Evolutionary conservation across 2,888 invertebrate genomes (phyloP).

Genomic region (Drosophila tripunctata): DNA sequence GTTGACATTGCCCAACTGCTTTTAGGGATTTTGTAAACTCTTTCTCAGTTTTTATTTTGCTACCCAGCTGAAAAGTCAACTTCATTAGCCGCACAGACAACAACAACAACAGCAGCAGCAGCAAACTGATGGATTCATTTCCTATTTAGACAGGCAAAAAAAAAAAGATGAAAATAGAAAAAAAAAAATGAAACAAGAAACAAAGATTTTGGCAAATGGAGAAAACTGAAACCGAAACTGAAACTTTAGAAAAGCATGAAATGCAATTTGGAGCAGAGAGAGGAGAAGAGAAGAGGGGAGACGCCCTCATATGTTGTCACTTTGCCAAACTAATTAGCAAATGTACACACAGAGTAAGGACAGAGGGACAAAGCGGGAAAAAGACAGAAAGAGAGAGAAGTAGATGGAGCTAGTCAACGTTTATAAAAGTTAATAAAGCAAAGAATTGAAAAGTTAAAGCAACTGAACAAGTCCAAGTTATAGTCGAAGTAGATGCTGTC

Average conservation of each 20-base stretch:
- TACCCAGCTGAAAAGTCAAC: slow-evolving; percentile 39
- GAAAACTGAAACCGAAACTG: not conserved
- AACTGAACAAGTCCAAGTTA: slow-evolving; percentile 22
- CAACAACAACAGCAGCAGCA: slow-evolving; percentile 25
- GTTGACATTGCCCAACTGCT: slow-evolving; percentile 19
- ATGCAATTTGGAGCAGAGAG: slow-evolving; percentile 15
- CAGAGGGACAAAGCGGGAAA: not conserved
- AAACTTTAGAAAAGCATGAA: slow-evolving; percentile 5
- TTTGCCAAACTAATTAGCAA: slow-evolving; percentile 77
- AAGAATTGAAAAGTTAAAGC: slow-evolving; percentile 47
- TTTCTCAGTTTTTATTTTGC: not conserved
- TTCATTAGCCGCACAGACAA: slow-evolving; percentile 53
- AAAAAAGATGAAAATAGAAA: not conserved
- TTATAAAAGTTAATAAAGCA: slow-evolving; percentile 65
- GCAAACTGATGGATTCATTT: slow-evolving; percentile 70
- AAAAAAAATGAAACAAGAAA: not conserved
- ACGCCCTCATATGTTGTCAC: slow-evolving; percentile 26
- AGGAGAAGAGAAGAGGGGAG: no score
- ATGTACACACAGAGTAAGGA: slow-evolving; percentile 52
- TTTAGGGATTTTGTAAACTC: not conserved
- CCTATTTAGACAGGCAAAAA: slow-evolving; percentile 60
- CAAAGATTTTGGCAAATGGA: slow-evolving; percentile 2
- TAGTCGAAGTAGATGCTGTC: slow-evolving; percentile 49
- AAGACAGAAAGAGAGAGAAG: not conserved
- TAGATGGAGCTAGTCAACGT: slow-evolving; percentile 45